phyloP scores from a whole-genome alignment of 2,888 invertebrate genomes.

The Agonopterix heracliana region DNA sequence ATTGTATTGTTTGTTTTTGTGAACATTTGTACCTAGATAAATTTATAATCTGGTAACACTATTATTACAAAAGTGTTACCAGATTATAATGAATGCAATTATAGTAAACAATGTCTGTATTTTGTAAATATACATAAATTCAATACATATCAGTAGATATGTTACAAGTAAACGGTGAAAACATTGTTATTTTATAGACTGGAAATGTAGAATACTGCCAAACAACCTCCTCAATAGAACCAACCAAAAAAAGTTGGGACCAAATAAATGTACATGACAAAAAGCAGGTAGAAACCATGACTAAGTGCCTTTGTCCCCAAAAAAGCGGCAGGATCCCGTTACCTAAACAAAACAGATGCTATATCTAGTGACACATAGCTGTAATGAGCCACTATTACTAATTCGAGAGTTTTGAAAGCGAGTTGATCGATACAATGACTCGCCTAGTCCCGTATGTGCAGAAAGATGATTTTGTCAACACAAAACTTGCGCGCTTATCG shows the following conservation, averaged over 20 bases:
- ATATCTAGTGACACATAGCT: conserved; percentile 51
- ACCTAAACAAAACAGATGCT: conserved; percentile 60
- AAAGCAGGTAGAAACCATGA: conserved; percentile 60
- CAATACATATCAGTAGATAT: too few species aligned
- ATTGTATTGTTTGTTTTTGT: too few species aligned
- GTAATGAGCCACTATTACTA: conserved; percentile 43
- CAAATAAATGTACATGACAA: conserved; percentile 44
- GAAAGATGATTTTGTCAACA: conserved; percentile 38
- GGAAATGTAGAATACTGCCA: too few species aligned
- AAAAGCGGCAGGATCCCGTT: conserved; percentile 63
- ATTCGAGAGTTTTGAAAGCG: conserved; percentile 31
- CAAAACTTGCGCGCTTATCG: conserved; percentile 26
- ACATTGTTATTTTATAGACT: too few species aligned
- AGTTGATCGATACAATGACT: conserved; percentile 59
- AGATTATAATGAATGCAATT: too few species aligned
- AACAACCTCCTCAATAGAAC: too few species aligned
- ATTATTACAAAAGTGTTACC: too few species aligned
- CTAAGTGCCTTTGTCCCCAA: conserved; percentile 67
- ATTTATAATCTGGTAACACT: too few species aligned
- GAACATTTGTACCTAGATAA: too few species aligned
- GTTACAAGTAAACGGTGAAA: too few species aligned
- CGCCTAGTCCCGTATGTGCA: conserved; percentile 38
- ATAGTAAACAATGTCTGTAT: too few species aligned
- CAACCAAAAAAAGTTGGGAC: conserved; percentile 12
- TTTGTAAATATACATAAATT: too few species aligned